Evolutionary conservation across 2,888 invertebrate species (phyloP), one percentile per base, ranked within the genome.

Genomic region (Neoascia interrupta): DNA sequence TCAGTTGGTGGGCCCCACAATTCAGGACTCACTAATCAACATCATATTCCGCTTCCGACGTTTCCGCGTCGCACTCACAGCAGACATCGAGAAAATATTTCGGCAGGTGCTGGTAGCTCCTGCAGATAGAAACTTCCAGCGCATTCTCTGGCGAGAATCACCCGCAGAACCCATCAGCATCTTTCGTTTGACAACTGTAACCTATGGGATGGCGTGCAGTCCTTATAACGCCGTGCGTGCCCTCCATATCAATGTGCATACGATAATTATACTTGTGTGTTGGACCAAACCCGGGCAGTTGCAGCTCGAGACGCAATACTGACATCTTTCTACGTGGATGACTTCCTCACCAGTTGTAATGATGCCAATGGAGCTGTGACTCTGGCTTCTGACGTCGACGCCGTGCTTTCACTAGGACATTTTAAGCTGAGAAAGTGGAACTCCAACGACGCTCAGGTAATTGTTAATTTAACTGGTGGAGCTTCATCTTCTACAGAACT

Each of bases 401-500:
- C 31, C 8, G 31, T 31, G 2, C 31, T 31, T 5, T n/a, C n/a
- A n/a, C 10, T n/a, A n/a, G 31, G 31, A 8, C 8, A 31, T n/a
- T 31, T 31, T n/a, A 31, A 31, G n/a, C n/a, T 31, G 31, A 8
- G 31, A 31, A 31, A 31, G n/a, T 31, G 31, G 31, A 31, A 31
- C n/a, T 31, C 31, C 31, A 6, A 31, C n/a, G 21, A 39, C 0
- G 5, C 10, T 5, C 21, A 60, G 47, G 51, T 53, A 34, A 43
- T 53, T n/a, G 10, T 5, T 10, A 4, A 21, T 3, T 10, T 64
- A 28, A 39, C 34, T 31, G 34, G 15, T 49, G 47, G 10, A 39
- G 34, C 2, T 66, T 15, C 36, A n/a, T n/a, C 31, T 31, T 31
- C 31, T n/a, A n/a, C 31, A n/a, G 31, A 31, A 31, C 31, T 31